phyloP scores from a whole-genome alignment of 2,113 vertebrate species.

The Pangasianodon hypophthalmus region DNA sequence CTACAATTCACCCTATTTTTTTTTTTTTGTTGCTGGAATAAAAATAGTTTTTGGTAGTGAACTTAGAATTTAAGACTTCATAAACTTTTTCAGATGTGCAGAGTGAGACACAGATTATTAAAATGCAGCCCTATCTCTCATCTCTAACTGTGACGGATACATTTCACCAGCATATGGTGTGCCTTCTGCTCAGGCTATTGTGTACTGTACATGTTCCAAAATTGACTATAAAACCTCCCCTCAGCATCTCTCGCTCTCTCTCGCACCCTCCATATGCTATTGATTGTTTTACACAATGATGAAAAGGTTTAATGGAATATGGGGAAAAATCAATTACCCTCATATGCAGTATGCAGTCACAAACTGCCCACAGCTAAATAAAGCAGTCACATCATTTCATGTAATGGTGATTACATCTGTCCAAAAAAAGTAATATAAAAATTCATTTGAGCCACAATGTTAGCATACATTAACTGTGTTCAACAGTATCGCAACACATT shows the following conservation, averaged over 20 bases:
- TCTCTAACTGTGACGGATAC: conserved; percentile 5
- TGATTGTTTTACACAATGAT: conserved; percentile 23
- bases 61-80: background rate
- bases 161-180: conserved; percentile 11
- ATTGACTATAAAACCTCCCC: background rate
- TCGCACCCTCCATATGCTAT: background rate
- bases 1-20: background rate
- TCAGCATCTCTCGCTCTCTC: background rate
- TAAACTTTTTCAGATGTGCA: background rate
- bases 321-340: conserved; percentile 8
- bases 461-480: background rate
- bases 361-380: conserved; percentile 19
- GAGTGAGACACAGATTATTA: conserved; percentile 1
- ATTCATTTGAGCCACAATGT: background rate
- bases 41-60: background rate
- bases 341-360: background rate
- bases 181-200: conserved; percentile 1
- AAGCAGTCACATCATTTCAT: conserved; percentile 8
- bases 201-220: conserved; percentile 11
- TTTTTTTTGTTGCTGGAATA: background rate
- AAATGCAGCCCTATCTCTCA: background rate
- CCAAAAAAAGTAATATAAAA: conserved; percentile 17
- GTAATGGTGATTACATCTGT: background rate
- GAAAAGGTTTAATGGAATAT: conserved; percentile 36
- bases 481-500: background rate